Percentiles rank a stretch among this genome's conserved stretches.
These are phyloP conservation scores for Tragopan temminckii DNA, from an alignment of 2,797 vertebrate species.

Conservation along the genomic window DNA sequence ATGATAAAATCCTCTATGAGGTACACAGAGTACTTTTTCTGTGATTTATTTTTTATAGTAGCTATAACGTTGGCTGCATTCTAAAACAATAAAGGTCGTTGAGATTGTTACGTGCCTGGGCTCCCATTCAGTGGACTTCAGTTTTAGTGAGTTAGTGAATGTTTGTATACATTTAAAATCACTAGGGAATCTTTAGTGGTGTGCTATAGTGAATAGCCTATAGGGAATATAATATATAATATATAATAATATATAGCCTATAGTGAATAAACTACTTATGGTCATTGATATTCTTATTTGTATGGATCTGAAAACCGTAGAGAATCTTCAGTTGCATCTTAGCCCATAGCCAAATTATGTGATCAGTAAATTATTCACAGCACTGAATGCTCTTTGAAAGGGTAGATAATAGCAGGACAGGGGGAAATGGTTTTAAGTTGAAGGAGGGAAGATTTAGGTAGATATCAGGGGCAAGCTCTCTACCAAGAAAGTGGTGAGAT, in stretches of 20 bases:
- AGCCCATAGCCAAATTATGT: background rate
- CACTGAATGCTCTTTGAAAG: background rate
- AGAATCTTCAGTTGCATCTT: background rate
- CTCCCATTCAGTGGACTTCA: conserved; percentile 18
- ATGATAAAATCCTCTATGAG: conserved; percentile 14
- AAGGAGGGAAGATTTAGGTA: too few species aligned
- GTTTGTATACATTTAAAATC: background rate
- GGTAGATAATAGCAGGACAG: too few species aligned
- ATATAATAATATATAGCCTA: too few species aligned
- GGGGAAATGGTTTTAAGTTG: too few species aligned
- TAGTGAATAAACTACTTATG: fast-evolving
- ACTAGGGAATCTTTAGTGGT: background rate
- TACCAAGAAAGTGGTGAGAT: too few species aligned
- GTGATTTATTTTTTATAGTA: conserved; percentile 50
- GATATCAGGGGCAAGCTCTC: too few species aligned
- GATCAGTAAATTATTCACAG: background rate
- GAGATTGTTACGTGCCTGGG: conserved; percentile 54
- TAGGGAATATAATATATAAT: too few species aligned
- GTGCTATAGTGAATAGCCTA: background rate
- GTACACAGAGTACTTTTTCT: conserved; percentile 51
- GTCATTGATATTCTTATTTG: background rate
- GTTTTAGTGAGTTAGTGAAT: background rate
- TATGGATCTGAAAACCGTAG: background rate
- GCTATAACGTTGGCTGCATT: conserved; percentile 73
- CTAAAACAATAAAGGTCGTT: conserved; percentile 65